Evolutionary conservation across 2,888 invertebrate genomes (phyloP).

Genomic region (Athalia circularis): DNA sequence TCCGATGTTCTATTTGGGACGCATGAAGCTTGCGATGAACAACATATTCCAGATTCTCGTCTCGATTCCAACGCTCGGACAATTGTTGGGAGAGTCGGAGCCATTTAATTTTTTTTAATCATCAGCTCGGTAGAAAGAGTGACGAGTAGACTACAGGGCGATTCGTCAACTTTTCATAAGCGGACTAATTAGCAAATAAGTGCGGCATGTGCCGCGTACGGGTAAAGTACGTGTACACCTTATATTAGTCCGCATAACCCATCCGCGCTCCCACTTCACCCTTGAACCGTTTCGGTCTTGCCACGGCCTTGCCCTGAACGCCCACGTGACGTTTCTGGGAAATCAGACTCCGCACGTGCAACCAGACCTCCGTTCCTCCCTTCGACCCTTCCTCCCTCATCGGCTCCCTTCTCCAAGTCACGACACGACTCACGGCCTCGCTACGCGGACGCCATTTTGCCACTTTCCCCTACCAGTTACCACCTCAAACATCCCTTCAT

Average conservation of each 20-base stretch:
- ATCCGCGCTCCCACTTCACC: conserved; percentile 3
- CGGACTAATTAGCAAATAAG: too few species aligned
- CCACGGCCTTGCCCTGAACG: conserved; percentile 42
- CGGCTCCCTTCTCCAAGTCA: not conserved
- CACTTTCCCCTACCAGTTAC: conserved; percentile 21
- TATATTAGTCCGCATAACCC: not conserved
- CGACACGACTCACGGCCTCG: conserved; percentile 9
- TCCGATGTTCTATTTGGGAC: too few species aligned
- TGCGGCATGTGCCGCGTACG: too few species aligned
- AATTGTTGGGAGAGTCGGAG: too few species aligned
- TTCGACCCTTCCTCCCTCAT: conserved; percentile 6
- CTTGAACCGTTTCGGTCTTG: conserved; percentile 36
- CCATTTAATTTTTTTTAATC: too few species aligned
- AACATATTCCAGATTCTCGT: too few species aligned
- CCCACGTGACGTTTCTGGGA: conserved; percentile 46
- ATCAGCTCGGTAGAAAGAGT: too few species aligned
- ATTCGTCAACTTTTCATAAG: too few species aligned
- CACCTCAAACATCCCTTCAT: not conserved
- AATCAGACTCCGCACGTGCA: conserved; percentile 47
- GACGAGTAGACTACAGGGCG: too few species aligned
- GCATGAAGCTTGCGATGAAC: too few species aligned
- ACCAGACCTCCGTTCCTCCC: not conserved
- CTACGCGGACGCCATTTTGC: conserved; percentile 37
- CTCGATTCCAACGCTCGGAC: too few species aligned
- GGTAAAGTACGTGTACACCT: not conserved